These are phyloP conservation scores for Orthosia incerta DNA, from an alignment of 2,888 invertebrate genomes.

Conservation along the genomic window DNA sequence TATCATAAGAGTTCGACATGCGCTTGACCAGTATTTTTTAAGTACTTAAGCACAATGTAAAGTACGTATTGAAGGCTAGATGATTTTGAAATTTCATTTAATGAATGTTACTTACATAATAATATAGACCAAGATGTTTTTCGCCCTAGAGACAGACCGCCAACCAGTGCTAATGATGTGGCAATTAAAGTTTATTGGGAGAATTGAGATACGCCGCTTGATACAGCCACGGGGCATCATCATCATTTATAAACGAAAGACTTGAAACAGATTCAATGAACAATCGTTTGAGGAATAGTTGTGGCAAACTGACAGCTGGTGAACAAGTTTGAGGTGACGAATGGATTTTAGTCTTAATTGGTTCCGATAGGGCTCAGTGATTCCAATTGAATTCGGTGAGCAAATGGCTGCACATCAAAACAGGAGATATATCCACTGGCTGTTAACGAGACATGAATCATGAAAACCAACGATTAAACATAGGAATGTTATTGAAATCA, in stretches of 20 bases:
- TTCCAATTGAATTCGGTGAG: slow-evolving; percentile 7
- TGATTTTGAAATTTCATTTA: neutral
- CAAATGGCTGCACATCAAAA: neutral
- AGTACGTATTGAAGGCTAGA: neutral
- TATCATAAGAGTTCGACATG: slow-evolving; percentile 37
- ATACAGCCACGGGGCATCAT: slow-evolving; percentile 74
- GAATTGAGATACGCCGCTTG: slow-evolving; percentile 86
- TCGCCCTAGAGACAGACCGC: slow-evolving; percentile 70
- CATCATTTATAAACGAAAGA: slow-evolving; percentile 44
- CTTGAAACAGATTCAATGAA: slow-evolving; percentile 40
- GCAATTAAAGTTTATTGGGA: slow-evolving; percentile 86
- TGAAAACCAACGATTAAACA: neutral
- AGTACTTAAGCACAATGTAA: neutral
- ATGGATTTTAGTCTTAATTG: slow-evolving; percentile 10
- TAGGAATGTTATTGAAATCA: slow-evolving; percentile 6
- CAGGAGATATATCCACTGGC: neutral
- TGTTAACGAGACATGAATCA: neutral
- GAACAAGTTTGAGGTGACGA: slow-evolving; percentile 19
- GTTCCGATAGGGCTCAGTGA: slow-evolving; percentile 8
- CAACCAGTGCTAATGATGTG: slow-evolving; percentile 81
- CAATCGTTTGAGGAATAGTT: slow-evolving; percentile 28
- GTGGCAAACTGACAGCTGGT: slow-evolving; percentile 5
- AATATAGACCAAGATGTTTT: slow-evolving; percentile 35
- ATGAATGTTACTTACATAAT: neutral
- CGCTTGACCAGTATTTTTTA: slow-evolving; percentile 30